These are phyloP conservation scores for Xerus inauris DNA, from an alignment of 2,113 vertebrate genomes.

Conservation along the genomic window DNA sequence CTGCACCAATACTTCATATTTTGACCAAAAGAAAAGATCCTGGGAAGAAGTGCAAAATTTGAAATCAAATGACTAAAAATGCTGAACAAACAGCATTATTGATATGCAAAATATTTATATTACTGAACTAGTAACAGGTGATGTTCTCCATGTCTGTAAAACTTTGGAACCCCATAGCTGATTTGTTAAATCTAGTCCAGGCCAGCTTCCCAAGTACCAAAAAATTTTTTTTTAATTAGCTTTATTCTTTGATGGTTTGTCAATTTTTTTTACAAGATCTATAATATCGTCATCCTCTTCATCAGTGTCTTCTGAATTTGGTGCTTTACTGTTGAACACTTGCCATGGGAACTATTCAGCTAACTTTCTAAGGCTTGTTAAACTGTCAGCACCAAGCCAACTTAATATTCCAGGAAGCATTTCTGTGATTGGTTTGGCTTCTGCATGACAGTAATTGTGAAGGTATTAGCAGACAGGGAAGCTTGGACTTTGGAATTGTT, in stretches of 20 bases:
- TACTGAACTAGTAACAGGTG: slow-evolving; percentile 92
- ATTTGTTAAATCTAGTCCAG: slow-evolving; percentile 92
- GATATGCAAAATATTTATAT: slow-evolving; percentile 95
- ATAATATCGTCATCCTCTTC: slow-evolving; percentile 98
- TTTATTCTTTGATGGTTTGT: slow-evolving; percentile 99
- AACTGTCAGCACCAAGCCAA: slow-evolving; percentile 98
- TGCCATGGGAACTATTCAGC: slow-evolving; percentile 98
- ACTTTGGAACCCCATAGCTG: slow-evolving; percentile 91
- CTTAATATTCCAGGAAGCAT: slow-evolving; percentile 99
- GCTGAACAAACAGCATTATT: slow-evolving; percentile 91
- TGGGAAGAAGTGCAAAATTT: slow-evolving; percentile 92
- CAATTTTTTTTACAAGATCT: slow-evolving; percentile 99
- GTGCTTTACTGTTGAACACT: slow-evolving; percentile 96
- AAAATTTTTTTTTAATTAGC: slow-evolving; percentile 93
- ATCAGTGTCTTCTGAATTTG: slow-evolving; percentile 97
- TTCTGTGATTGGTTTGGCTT: slow-evolving; percentile 98
- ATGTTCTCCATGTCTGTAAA: slow-evolving; percentile 90
- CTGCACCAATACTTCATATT: slow-evolving; percentile 85
- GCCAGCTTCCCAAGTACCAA: slow-evolving; percentile 89
- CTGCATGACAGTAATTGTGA: slow-evolving; percentile 97
- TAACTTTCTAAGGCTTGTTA: slow-evolving; percentile 97
- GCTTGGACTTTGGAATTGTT: slow-evolving; percentile 99
- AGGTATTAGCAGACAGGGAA: slow-evolving; percentile 98
- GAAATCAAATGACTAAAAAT: slow-evolving; percentile 92
- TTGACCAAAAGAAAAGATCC: slow-evolving; percentile 89